phyloP scores from a whole-genome alignment of 1,140 invertebrate genomes.

The Myzus persicae region DNA sequence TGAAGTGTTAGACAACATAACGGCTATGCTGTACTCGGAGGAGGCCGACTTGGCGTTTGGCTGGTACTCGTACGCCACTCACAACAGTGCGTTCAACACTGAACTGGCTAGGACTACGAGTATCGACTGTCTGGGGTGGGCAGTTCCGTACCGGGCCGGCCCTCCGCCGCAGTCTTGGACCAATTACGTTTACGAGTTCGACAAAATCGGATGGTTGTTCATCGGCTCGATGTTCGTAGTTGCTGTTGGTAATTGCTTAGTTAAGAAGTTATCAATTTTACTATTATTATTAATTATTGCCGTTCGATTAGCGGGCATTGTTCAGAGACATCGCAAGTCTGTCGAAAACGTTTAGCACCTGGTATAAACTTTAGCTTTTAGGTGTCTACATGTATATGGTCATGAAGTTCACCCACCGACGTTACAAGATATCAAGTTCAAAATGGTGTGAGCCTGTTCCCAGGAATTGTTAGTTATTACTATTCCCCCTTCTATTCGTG shows the following conservation, averaged over 20 bases:
- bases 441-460: too few species aligned
- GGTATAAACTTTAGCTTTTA: too few species aligned
- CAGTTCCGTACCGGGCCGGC: slow-evolving; percentile 60
- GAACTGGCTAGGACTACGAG: slow-evolving; percentile 56
- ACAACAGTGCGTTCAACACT: slow-evolving; percentile 19
- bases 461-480: too few species aligned
- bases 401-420: too few species aligned
- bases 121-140: slow-evolving; percentile 61
- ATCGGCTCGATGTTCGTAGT: slow-evolving; percentile 51
- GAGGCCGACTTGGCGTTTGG: slow-evolving; percentile 59
- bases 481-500: too few species aligned
- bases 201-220: slow-evolving; percentile 57
- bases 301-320: too few species aligned
- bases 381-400: too few species aligned
- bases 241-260: background rate
- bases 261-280: too few species aligned
- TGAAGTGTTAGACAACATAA: slow-evolving; percentile 43
- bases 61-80: slow-evolving; percentile 59
- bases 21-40: slow-evolving; percentile 10
- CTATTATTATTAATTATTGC: too few species aligned
- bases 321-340: too few species aligned
- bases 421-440: too few species aligned
- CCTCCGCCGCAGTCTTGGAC: slow-evolving; percentile 46
- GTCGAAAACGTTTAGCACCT: too few species aligned
- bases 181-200: slow-evolving; percentile 60